Evolutionary conservation across 2,113 vertebrate genomes (phyloP).

Genomic region (Myodes glareolus): DNA sequence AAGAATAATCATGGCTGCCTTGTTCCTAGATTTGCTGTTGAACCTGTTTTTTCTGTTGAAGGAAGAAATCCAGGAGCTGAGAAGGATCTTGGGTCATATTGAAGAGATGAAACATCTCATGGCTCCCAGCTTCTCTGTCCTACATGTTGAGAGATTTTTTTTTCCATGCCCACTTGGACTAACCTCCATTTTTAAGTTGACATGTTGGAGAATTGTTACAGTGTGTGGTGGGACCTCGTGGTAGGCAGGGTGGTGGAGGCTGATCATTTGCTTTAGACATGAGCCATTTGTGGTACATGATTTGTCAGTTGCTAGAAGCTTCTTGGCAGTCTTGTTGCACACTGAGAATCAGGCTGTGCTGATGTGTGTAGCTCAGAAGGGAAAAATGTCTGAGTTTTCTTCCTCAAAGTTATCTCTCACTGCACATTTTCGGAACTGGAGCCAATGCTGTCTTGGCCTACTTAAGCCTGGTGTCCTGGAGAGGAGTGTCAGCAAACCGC

Average conservation of each 20-base stretch:
- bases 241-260: neutral
- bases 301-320: constrained; percentile 65
- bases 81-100: neutral
- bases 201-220: neutral
- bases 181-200: constrained; percentile 20
- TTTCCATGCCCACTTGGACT: neutral
- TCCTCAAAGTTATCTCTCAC: constrained; percentile 21
- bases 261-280: constrained; percentile 52
- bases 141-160: neutral
- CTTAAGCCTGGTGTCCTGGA: neutral
- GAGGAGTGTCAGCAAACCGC: neutral
- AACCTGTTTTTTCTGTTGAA: constrained; percentile 66
- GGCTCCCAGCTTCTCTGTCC: neutral
- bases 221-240: neutral
- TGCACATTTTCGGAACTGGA: neutral
- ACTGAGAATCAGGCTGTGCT: constrained; percentile 50
- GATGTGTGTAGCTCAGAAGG: constrained; percentile 23
- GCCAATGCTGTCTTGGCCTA: constrained; percentile 26
- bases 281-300: constrained; percentile 41
- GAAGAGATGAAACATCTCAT: neutral
- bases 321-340: neutral
- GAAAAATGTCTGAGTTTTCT: neutral
- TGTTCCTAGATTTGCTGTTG: constrained; percentile 61
- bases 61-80: constrained; percentile 27
- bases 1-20: constrained; percentile 38